phyloP scores from a whole-genome alignment of 2,113 vertebrate species.

The Oncorhynchus mykiss region DNA sequence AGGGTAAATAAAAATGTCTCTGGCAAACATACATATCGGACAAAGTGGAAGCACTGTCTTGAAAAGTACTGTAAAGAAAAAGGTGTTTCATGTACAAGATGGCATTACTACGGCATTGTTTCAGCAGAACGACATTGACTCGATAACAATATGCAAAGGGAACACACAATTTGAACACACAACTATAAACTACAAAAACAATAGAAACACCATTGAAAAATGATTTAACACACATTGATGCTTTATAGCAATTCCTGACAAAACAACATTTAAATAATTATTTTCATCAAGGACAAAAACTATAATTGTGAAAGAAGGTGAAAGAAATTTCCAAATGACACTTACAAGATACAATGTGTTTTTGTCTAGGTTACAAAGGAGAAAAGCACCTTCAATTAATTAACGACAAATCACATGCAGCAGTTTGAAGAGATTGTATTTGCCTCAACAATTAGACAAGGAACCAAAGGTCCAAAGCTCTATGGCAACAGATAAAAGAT shows the following conservation, averaged over 20 bases:
- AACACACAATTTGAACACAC: background rate
- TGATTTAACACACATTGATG: background rate
- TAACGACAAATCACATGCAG: slow-evolving; percentile 35
- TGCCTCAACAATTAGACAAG: slow-evolving; percentile 40
- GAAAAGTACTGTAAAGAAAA: background rate
- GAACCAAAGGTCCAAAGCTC: slow-evolving; percentile 46
- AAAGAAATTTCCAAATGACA: slow-evolving; percentile 16
- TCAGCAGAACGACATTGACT: slow-evolving; percentile 47
- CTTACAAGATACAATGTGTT: background rate
- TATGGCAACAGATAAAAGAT: slow-evolving; percentile 44
- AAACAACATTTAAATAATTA: background rate
- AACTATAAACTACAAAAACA: too few species aligned
- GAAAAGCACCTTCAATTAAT: slow-evolving; percentile 49
- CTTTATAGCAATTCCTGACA: background rate
- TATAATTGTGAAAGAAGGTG: background rate
- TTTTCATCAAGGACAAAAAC: background rate
- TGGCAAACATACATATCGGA: slow-evolving; percentile 61
- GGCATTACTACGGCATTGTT: slow-evolving; percentile 46
- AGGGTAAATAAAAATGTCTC: slow-evolving; percentile 44
- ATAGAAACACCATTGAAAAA: background rate
- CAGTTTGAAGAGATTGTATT: slow-evolving; percentile 21
- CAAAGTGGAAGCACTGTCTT: slow-evolving; percentile 35
- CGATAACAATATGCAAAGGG: slow-evolving; percentile 39
- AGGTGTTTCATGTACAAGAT: slow-evolving; percentile 24
- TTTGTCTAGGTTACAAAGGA: slow-evolving; percentile 16